Base-by-base conservation (phyloP, 2,888 invertebrate species). In the Tinea pellionella region DNA sequence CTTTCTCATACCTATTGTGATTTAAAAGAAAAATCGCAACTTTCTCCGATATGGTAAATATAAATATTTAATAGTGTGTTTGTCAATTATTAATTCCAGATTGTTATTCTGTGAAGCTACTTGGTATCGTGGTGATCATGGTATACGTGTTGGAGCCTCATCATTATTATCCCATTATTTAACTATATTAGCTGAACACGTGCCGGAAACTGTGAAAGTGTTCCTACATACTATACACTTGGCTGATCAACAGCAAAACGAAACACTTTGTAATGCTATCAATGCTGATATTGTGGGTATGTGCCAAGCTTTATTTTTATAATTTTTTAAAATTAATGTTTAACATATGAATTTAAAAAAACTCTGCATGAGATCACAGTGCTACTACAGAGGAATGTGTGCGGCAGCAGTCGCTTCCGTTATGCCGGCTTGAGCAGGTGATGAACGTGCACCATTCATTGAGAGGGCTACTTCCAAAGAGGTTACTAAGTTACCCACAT, bases 21-120 rank as follows among this genome's bases (percentile, higher is more conserved):
- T n/a, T n/a, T n/a, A n/a, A n/a, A n/a, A n/a, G n/a, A n/a, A n/a
- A n/a, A n/a, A n/a, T n/a, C n/a, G n/a, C n/a, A n/a, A n/a, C n/a
- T n/a, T n/a, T n/a, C n/a, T n/a, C n/a, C n/a, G n/a, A n/a, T n/a
- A n/a, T n/a, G n/a, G n/a, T n/a, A n/a, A n/a, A n/a, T n/a, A n/a
- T n/a, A n/a, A n/a, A n/a, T n/a, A n/a, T n/a, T n/a, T n/a, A n/a
- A n/a, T n/a, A n/a, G n/a, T n/a, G n/a, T n/a, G n/a, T n/a, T n/a
- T n/a, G n/a, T n/a, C n/a, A n/a, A n/a, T n/a, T n/a, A n/a, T 3
- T 3, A 37, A 8, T 57, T 24, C 0, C 63, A 87, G 88, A 63
- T 64, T 88, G 60, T 62, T 88, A 53, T 85, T 88, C 65, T 80
- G 84, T 63, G 88, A 88, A 66, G 83, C 82, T 30, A 85, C 85